Evolutionary conservation across 2,888 invertebrate genomes (phyloP).

Genomic region (Chrysolina oricalcia): DNA sequence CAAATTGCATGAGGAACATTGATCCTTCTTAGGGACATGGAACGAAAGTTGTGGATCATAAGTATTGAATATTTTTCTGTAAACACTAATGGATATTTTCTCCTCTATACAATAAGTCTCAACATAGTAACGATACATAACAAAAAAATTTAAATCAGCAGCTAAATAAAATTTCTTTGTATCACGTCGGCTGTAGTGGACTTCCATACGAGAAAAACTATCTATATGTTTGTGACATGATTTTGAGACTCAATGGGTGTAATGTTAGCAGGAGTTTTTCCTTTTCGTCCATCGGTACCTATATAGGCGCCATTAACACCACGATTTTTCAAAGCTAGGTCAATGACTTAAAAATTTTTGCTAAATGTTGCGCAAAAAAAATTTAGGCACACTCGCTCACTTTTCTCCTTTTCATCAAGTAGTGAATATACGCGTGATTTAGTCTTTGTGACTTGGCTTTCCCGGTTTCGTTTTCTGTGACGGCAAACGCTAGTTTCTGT

Average conservation of each 20-base stretch:
- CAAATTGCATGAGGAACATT: too few species aligned
- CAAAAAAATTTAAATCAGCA: too few species aligned
- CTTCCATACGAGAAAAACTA: conserved; percentile 13
- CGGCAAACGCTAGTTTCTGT: neutral
- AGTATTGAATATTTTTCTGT: too few species aligned
- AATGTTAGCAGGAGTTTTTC: conserved; percentile 8
- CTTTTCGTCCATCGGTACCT: conserved; percentile 29
- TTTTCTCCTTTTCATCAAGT: too few species aligned
- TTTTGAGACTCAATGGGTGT: neutral
- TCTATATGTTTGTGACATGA: conserved; percentile 23
- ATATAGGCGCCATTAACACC: conserved; percentile 23
- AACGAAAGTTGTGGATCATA: too few species aligned
- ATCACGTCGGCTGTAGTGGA: conserved; percentile 6
- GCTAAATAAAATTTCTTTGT: too few species aligned
- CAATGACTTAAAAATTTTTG: conserved; percentile 21
- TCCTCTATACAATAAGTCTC: neutral
- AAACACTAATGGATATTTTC: neutral
- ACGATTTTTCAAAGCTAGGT: conserved; percentile 23
- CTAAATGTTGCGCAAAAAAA: conserved; percentile 19
- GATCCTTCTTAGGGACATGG: too few species aligned
- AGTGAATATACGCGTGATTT: conserved; percentile 27
- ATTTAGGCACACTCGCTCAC: conserved; percentile 29
- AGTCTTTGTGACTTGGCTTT: conserved; percentile 23
- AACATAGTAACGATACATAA: neutral
- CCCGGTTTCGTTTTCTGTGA: conserved; percentile 26